Base-by-base conservation (phyloP, 1,140 invertebrate genomes). In the Drosophila miranda region DNA sequence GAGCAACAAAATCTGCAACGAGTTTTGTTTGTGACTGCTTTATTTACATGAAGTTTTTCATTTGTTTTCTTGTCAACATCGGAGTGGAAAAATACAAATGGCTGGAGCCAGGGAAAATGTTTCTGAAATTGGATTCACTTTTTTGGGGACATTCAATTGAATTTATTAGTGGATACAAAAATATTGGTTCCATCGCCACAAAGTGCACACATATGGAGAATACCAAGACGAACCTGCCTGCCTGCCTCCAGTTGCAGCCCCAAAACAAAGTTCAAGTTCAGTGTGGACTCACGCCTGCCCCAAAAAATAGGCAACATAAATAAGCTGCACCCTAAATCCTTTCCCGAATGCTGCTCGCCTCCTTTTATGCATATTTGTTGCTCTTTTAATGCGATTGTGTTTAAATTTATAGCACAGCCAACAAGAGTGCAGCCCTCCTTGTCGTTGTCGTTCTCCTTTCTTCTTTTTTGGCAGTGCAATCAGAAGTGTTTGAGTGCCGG, bases 51-150 rank as follows among this genome's bases (percentile, higher is more conserved):
- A 68, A 83, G 79, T 82, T 82, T 82, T 61, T 63, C 71, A 77
- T 83, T 83, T 82, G 79, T 61, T 83, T 82, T 81, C 79, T 78
- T 82, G 78, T 83, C 78, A 82, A 83, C 78, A 83, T 63, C 80
- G 56, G 63, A 56, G 56, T 26, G 43, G 38, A 63, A 59, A 48
- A 81, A 48, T 34, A 62, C 62, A 34, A 75, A 61, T 45, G 11
- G 34, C 11, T 4, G 34, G 3, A 38, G 34, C 34, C 3, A 11
- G 11, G 58, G 52, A 50, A 28, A 30, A 28, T 54, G 63, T 58
- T 68, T 44, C 26, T 11, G 16, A 68, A 26, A 48, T 23, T 26
- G 13, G 13, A 53, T 53, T 44, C 26, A 26, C 19, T 1, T 28
- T 61, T 45, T 19, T 30, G 6, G 21, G 6, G 2, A 45, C 53